Base-by-base conservation (phyloP, 2,888 invertebrate genomes). In the Metallyticus violacea region DNA sequence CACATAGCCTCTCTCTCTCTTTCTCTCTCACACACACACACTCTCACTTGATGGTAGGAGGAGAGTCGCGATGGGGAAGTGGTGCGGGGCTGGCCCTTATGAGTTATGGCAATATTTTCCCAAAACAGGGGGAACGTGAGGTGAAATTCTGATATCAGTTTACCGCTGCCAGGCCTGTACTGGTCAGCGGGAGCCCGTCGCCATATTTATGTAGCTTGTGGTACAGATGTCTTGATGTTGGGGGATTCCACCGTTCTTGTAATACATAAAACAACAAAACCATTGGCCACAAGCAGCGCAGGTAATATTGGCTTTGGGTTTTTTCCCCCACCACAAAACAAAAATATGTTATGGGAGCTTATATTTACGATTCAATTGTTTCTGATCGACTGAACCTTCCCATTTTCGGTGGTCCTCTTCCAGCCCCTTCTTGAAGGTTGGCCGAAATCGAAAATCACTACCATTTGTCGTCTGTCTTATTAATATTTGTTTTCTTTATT, bases 31-130 rank as follows among this genome's bases (percentile, higher is more conserved):
- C 22, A 28, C 80, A 26, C 28, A 77, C 62, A 5, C 25, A 62
- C 25, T 26, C 26, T 26, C 7, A 27, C 26, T 27, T 7, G n/a
- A 6, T n/a, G 29, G 9, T 29, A 25, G 81, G 9, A 25, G 30
- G 81, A 81, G 80, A 79, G 26, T 79, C 40, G 40, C 40, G 40
- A 40, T 1, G 79, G 28, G 6, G 79, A 6, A 15, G 9, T 28
- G 83, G 83, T 77, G 28, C 28, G 28, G 22, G 22, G 62, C 28
- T 28, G 28, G 27, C 83, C 77, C 85, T 85, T 85, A 85, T 85
- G 85, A 87, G 87, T 87, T 87, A 87, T 87, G 85, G 83, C 87
- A 87, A 87, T 87, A 87, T 87, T 87, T 85, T 79, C 82, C 82
- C 82, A 62, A 82, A 82, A 86, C 86, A 79, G 27, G 29, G 84